phyloP scores from a whole-genome alignment of 2,113 vertebrate species.

The Ahaetulla prasina region DNA sequence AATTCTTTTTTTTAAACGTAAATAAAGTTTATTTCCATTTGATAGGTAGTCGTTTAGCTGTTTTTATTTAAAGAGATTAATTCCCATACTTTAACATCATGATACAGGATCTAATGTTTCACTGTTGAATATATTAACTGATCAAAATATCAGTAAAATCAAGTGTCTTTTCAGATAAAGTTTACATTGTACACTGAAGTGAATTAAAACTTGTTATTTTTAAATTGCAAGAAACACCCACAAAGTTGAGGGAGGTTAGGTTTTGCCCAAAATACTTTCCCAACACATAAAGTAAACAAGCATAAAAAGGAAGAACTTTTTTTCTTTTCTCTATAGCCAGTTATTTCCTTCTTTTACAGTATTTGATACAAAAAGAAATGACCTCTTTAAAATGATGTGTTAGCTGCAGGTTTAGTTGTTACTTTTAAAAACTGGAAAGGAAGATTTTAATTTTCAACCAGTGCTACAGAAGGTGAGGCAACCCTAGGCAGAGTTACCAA shows the following conservation, averaged over 20 bases:
- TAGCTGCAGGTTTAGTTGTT: neutral
- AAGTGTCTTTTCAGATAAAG: neutral
- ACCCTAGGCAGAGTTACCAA: neutral
- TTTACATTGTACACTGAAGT: neutral
- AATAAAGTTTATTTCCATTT: neutral
- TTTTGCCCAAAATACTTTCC: conserved; percentile 19
- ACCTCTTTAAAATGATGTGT: neutral
- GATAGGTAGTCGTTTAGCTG: neutral
- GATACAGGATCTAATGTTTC: neutral
- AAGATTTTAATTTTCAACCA: neutral
- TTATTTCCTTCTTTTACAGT: neutral
- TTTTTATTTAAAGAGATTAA: neutral
- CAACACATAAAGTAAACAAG: conserved; percentile 7
- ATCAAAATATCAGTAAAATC: neutral
- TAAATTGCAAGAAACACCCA: conserved; percentile 6
- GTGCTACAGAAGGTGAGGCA: neutral
- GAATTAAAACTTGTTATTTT: neutral
- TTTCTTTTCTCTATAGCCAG: neutral
- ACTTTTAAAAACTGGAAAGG: neutral
- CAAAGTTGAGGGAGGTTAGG: conserved; percentile 12
- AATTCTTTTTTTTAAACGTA: conserved; percentile 18
- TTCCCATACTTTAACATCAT: conserved; percentile 15
- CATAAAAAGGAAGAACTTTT: conserved; percentile 7
- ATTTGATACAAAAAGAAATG: neutral
- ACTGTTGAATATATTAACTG: neutral